Conservation (phyloP, 1,140 invertebrate species). For the Rhopalosiphum maidis region DNA sequence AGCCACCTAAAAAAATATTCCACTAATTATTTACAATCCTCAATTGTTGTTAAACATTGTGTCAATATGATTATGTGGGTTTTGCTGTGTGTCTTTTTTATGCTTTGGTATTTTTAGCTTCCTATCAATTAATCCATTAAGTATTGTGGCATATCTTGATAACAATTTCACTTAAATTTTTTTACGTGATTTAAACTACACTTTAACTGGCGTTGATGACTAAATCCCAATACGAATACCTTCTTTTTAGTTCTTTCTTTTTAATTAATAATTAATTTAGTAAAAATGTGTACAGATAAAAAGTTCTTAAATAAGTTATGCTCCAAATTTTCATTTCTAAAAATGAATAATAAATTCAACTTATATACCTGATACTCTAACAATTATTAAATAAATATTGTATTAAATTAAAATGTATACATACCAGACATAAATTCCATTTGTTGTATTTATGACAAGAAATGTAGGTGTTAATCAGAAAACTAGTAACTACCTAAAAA, state of each 20-base stretch:
- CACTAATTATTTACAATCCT: background rate
- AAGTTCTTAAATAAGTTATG: background rate
- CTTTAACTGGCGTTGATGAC: too few relatives aligned
- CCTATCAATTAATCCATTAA: too few relatives aligned
- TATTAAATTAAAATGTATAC: background rate
- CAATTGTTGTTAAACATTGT: too few relatives aligned
- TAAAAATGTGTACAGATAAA: background rate
- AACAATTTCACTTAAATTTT: too few relatives aligned
- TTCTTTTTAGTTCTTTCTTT: too few relatives aligned
- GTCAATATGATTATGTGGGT: too few relatives aligned
- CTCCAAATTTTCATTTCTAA: background rate
- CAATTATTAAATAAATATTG: background rate
- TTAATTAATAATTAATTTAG: background rate
- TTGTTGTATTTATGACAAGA: background rate
- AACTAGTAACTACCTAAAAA: background rate
- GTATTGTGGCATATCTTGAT: too few relatives aligned
- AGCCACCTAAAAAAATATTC: background rate
- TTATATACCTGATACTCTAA: background rate
- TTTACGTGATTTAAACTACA: too few relatives aligned
- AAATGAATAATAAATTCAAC: background rate
- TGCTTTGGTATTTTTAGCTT: too few relatives aligned
- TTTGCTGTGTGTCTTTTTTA: too few relatives aligned
- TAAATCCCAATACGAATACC: too few relatives aligned
- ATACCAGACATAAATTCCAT: background rate
- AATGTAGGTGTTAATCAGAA: background rate